Evolutionary conservation across 1,140 invertebrate genomes (phyloP).

Genomic region (Diachasma alloeum): DNA sequence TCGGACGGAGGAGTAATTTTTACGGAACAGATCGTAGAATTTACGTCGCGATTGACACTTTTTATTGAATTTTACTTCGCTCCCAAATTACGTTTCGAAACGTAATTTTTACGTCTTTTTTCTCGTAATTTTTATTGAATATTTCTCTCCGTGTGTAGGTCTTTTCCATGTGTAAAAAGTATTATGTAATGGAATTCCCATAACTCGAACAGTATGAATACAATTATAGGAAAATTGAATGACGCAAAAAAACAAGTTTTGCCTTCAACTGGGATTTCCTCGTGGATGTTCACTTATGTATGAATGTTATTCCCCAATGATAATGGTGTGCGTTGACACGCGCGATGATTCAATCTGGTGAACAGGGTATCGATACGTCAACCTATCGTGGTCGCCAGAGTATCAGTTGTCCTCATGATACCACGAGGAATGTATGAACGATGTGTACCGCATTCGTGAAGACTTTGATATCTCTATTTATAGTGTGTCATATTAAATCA

Average conservation of each 20-base stretch:
- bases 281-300: not conserved
- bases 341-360: not conserved
- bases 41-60: too few species aligned
- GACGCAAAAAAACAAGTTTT: not conserved
- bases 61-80: too few species aligned
- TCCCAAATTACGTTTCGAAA: too few species aligned
- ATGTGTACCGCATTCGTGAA: not conserved
- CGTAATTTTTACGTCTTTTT: too few species aligned
- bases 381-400: not conserved
- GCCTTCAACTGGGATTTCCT: not conserved
- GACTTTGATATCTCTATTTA: not conserved
- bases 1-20: too few species aligned
- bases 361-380: not conserved
- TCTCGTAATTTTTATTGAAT: too few species aligned
- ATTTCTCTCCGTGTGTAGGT: too few species aligned
- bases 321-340: not conserved
- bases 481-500: not conserved
- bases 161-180: too few species aligned
- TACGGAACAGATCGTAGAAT: too few species aligned
- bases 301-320: not conserved
- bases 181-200: not conserved
- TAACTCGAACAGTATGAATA: not conserved
- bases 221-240: not conserved
- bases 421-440: not conserved
- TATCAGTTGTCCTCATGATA: not conserved